phyloP scores from a whole-genome alignment of 2,797 vertebrate genomes.

The Scarus forsteni region DNA sequence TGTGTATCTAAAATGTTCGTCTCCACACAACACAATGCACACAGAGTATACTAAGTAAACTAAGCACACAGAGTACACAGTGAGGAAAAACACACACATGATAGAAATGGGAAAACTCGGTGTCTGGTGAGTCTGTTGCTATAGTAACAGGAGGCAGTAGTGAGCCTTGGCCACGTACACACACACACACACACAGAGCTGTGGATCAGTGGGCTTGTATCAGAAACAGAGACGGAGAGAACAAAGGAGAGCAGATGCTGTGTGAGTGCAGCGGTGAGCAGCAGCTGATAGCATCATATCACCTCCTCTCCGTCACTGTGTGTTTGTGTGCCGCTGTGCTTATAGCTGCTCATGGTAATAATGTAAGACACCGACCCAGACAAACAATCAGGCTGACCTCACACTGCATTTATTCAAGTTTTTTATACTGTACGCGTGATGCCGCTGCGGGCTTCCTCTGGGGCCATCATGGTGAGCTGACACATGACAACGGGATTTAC shows the following conservation, averaged over 20 bases:
- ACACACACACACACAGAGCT: conserved; percentile 27
- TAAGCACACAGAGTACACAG: conserved; percentile 5
- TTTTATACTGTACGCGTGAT: not conserved
- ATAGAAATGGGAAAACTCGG: conserved; percentile 36
- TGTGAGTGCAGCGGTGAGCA: conserved; percentile 6
- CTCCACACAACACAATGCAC: no score
- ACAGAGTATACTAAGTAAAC: not conserved
- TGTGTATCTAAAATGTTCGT: not conserved
- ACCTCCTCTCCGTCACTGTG: conserved; percentile 2
- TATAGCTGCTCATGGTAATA: not conserved
- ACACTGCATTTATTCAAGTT: not conserved
- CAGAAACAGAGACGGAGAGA: conserved; percentile 42
- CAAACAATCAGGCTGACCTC: conserved; percentile 1
- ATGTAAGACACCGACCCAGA: conserved; percentile 1
- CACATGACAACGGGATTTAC: no score
- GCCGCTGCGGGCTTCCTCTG: not conserved
- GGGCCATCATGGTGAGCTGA: no score
- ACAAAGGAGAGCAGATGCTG: conserved; percentile 57
- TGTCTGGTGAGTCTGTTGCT: conserved; percentile 73
- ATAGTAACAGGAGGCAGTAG: conserved; percentile 72
- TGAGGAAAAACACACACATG: conserved; percentile 37
- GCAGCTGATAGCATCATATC: conserved; percentile 12
- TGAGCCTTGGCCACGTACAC: conserved; percentile 38
- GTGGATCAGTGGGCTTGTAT: conserved; percentile 36
- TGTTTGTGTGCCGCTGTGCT: not conserved